Base-by-base conservation (phyloP, 37 sponge, comb jelly and placozoan species). In the Eunapius fragilis region DNA sequence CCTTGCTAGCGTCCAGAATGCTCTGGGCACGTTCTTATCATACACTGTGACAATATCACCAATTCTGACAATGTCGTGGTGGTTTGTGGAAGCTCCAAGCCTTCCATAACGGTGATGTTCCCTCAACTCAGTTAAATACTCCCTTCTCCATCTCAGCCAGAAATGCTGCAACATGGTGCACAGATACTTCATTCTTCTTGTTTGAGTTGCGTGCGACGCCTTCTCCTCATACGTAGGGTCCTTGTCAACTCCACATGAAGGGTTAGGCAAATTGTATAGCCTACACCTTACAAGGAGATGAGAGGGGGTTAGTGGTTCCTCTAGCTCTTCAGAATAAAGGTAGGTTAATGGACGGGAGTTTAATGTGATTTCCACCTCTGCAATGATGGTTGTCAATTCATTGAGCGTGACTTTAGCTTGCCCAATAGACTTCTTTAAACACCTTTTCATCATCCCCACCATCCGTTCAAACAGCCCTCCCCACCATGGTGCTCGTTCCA, bases 41-140 rank as follows among this genome's bases (percentile, higher is more conserved):
- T 81, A n/a, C 35, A 81, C 71, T 27, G 69, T n/a, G 34, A 81
- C 82, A 81, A 81, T 69, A 69, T 81, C 80, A 2, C 80, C 80
- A 25, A 50, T 17, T 41, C 41, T 41, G n/a, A 25, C 31, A 49
- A 79, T 35, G 31, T 76, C 71, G 7, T 27, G 5, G 25, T 27
- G 27, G 7, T 27, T 70, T n/a, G 71, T 70, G 71, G 25, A 28
- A 70, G 27, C 27, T 70, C 27, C 27, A 31, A 25, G 26, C 6
- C 34, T 26, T 41, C 41, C 6, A 41, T 41, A 70, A 5, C 38
- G 31, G 9, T 71, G 48, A 28, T 19, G 4, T 27, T 71, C 75
- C 34, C 81, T 49, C 28, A 83, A 13, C 37, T 72, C 49, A 4
- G 45, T 45, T 2, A 84, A 28, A 32, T 84, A 84, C 76, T 84